Conservation (phyloP, 1,140 invertebrate genomes). For the Bradysia coprophila region DNA sequence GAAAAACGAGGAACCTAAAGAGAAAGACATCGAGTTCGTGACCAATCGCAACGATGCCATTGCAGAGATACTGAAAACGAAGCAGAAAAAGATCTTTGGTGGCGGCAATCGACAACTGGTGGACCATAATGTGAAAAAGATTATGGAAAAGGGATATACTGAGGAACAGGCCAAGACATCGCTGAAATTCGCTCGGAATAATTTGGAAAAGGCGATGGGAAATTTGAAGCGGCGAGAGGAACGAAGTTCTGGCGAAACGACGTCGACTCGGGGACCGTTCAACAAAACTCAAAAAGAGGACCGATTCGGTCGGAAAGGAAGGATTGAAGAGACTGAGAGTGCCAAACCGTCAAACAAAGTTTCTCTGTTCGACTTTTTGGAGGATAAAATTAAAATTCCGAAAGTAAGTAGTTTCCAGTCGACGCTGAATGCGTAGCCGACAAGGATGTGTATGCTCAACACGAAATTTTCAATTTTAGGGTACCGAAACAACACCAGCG, state of each 20-base stretch:
- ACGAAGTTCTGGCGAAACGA: slow-evolving; percentile 16
- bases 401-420: slow-evolving; percentile 21
- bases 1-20: slow-evolving; percentile 33
- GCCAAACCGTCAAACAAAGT: slow-evolving; percentile 66
- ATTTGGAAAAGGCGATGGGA: slow-evolving; percentile 49
- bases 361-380: slow-evolving; percentile 73
- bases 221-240: slow-evolving; percentile 34
- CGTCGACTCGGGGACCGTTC: slow-evolving; percentile 4
- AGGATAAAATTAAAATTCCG: slow-evolving; percentile 42
- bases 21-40: slow-evolving; percentile 67
- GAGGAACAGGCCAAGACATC: slow-evolving; percentile 59
- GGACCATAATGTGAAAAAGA: slow-evolving; percentile 62
- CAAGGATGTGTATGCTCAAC: too few relatives aligned
- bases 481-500: too few relatives aligned
- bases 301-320: background rate
- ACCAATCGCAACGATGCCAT: slow-evolving; percentile 68
- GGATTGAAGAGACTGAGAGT: slow-evolving; percentile 9
- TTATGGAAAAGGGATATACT: slow-evolving; percentile 60
- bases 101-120: slow-evolving; percentile 47
- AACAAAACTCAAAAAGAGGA: slow-evolving; percentile 10
- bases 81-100: slow-evolving; percentile 58
- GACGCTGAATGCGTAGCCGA: slow-evolving; percentile 19
- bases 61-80: slow-evolving; percentile 62
- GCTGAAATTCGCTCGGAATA: slow-evolving; percentile 48
- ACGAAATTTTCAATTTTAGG: too few relatives aligned